Conservation (phyloP, 2,888 invertebrate species). For the Xestia sexstrigata region DNA sequence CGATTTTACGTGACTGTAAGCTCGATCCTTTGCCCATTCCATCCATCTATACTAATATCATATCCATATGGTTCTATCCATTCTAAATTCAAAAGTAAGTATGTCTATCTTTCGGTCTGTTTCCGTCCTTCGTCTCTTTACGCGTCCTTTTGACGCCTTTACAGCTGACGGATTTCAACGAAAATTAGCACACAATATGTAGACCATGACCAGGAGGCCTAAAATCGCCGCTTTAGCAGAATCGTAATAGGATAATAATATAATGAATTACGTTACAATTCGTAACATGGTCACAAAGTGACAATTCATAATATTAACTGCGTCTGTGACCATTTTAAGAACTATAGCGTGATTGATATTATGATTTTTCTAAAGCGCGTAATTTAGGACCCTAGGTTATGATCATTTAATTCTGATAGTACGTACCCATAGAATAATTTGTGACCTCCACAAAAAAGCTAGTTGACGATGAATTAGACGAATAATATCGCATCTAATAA, state of each 20-base stretch:
- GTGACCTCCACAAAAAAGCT: neutral
- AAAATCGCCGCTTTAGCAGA: neutral
- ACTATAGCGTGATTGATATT: no score
- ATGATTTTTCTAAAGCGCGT: no score
- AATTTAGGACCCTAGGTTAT: neutral
- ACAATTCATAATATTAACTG: no score
- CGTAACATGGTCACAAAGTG: no score
- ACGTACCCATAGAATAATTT: neutral
- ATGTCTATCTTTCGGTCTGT: neutral
- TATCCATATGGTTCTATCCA: neutral
- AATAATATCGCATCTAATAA: neutral
- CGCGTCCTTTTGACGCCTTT: no score
- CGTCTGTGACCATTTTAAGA: no score
- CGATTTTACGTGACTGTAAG: neutral
- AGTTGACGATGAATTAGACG: neutral
- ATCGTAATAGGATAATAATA: no score
- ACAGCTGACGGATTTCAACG: neutral
- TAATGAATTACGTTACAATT: no score
- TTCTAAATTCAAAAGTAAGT: neutral
- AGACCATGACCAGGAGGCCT: neutral
- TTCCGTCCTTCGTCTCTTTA: neutral
- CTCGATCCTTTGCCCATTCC: neutral
- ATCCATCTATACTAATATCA: neutral
- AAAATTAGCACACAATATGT: neutral
- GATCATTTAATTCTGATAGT: neutral